Evolutionary conservation across 2,113 vertebrate species (phyloP).

Genomic region (Salvelinus namaycush): DNA sequence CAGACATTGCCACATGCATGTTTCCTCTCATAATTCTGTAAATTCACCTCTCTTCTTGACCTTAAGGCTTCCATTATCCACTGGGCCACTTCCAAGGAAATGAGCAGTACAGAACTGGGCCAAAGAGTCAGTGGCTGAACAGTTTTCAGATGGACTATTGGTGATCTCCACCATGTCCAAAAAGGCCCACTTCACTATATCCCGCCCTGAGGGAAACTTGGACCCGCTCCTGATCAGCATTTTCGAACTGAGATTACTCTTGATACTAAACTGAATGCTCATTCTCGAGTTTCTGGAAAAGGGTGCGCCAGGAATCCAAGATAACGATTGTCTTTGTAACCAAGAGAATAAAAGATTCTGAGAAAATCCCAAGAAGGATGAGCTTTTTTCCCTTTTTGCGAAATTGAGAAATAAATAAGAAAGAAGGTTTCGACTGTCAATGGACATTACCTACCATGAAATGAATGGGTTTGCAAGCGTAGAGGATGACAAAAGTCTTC

Average conservation of each 20-base stretch:
- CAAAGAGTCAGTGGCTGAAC: slow-evolving; percentile 50
- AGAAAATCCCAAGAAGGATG: not conserved
- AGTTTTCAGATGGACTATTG: slow-evolving; percentile 64
- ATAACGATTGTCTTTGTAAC: not conserved
- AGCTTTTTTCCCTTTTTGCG: slow-evolving; percentile 26
- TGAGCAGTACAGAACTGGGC: slow-evolving; percentile 42
- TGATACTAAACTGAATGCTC: slow-evolving; percentile 55
- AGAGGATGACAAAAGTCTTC: slow-evolving; percentile 16
- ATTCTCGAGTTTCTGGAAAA: slow-evolving; percentile 43
- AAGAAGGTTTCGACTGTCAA: slow-evolving; percentile 23
- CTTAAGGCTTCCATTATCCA: slow-evolving; percentile 63
- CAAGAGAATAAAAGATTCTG: not conserved
- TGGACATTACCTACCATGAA: slow-evolving; percentile 51
- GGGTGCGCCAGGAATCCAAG: not conserved
- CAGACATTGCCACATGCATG: slow-evolving; percentile 73
- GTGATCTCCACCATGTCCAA: slow-evolving; percentile 43
- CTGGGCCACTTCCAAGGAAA: slow-evolving; percentile 63
- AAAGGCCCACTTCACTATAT: not conserved
- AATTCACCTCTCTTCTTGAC: slow-evolving; percentile 71
- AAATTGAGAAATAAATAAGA: slow-evolving; percentile 32
- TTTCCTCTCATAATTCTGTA: slow-evolving; percentile 75
- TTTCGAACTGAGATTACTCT: slow-evolving; percentile 46
- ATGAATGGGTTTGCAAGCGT: slow-evolving; percentile 42
- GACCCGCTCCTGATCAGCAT: slow-evolving; percentile 51
- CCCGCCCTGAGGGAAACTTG: slow-evolving; percentile 41